Evolutionary conservation across 2,888 invertebrate genomes (phyloP), one percentile per base, ranked within the genome.

Genomic region (Lepidocyrtinus sp.): DNA sequence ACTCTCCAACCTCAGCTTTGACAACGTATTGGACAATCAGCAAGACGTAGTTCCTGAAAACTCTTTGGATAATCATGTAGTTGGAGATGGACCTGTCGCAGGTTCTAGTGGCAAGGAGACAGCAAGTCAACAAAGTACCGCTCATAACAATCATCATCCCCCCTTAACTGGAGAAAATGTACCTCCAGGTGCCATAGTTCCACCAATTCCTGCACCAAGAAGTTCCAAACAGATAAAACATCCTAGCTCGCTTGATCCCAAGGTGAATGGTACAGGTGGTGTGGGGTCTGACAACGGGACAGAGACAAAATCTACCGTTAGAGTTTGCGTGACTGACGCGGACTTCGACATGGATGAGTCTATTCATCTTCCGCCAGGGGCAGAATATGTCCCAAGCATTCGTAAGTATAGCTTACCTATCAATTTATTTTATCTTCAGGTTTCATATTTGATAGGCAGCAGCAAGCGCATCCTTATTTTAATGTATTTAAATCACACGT

Each of bases 1-100:
- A 0, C 81, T 86, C 5, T 85, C 85, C 19, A 86, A 85, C 64
- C 81, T 86, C 19, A 86, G 86, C 73, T 84, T 86, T 62, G 86
- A 86, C 72, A 82, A 83, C 79, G 76, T 73, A 1, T 59, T 77
- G 46, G 75, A 78, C 75, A 75, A 82, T 50, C 79, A 79, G 24
- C 72, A 65, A 69, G 82, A 82, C 26, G 55, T 68, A 21, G 26
- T 67, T 5, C 5, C 46, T 64, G 79, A 79, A 26, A 68, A 25
- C 26, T 68, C 62, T 45, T 45, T 75, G 26, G 81, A 81, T 36
- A 81, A 75, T 75, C 72, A 78, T 78, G 67, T 72, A 61, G 24
- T n/a, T 24, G 73, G 72, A 2, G 69, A 69, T 7, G 70, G 50
- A 55, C 19, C 36, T 1, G n/a, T 21, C 2, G 74, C 12, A 45